Evolutionary conservation across 1,140 invertebrate genomes (phyloP).

Genomic region (Drosophila micromelanica): DNA sequence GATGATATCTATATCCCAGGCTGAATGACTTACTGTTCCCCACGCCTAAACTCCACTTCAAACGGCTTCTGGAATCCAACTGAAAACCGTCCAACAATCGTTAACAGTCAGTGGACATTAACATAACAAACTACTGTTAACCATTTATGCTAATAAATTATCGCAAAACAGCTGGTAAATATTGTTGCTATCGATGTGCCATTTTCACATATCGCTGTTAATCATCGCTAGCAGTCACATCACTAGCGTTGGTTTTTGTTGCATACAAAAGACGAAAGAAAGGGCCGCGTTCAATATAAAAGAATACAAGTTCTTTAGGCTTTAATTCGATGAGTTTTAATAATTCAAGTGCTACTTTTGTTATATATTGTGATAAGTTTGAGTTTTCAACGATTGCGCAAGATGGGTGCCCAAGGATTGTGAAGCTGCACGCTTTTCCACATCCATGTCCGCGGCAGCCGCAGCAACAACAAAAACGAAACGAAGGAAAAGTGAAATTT

Average conservation of each 20-base stretch:
- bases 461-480: constrained; percentile 71
- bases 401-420: constrained; percentile 21
- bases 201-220: constrained; percentile 10
- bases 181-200: constrained; percentile 9
- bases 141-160: not conserved
- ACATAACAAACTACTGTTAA: not conserved
- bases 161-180: constrained; percentile 7
- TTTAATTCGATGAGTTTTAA: constrained; percentile 38
- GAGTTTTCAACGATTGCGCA: constrained; percentile 7
- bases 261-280: constrained; percentile 38
- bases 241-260: constrained; percentile 50
- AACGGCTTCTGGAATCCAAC: not conserved
- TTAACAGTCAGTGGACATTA: not conserved
- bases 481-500: constrained; percentile 68
- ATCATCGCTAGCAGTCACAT: constrained; percentile 6
- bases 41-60: too few relatives aligned
- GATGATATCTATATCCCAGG: too few relatives aligned
- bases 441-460: constrained; percentile 53
- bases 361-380: constrained; percentile 35
- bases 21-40: too few relatives aligned
- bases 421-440: constrained; percentile 41
- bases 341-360: constrained; percentile 32
- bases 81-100: not conserved
- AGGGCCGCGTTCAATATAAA: constrained; percentile 29
- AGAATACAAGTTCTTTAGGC: constrained; percentile 16